A percentile compares a stretch with the other conserved stretches of the same genome.
These are phyloP conservation scores for Lasioglossum lativentre DNA, from an alignment of 2,888 invertebrate species.

Conservation along the genomic window DNA sequence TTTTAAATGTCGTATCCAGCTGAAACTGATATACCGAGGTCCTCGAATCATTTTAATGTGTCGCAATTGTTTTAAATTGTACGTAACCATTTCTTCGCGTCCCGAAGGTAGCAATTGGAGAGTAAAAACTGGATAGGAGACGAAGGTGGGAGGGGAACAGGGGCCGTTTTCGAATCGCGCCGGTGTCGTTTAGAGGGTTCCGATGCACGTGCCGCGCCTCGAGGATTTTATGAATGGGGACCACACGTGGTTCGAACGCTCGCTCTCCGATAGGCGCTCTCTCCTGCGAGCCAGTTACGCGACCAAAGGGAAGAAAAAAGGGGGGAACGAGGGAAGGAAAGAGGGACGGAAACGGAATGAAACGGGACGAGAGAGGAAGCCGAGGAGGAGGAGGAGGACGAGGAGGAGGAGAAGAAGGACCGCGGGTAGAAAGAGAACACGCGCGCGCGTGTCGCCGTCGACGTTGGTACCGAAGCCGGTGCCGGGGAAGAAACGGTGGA, in stretches of 20 bases:
- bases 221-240: conserved; percentile 74
- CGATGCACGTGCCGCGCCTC: conserved; percentile 68
- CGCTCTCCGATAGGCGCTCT: conserved; percentile 44
- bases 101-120: neutral
- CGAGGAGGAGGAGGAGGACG: neutral
- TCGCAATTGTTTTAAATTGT: too few species aligned
- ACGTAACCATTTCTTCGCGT: neutral
- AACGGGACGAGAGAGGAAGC: conserved; percentile 22
- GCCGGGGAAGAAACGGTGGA: conserved; percentile 63
- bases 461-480: conserved; percentile 26
- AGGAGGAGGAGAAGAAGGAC: neutral
- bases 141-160: neutral
- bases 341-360: conserved; percentile 26
- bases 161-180: conserved; percentile 12
- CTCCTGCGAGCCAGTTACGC: conserved; percentile 67
- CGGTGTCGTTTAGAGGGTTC: conserved; percentile 48
- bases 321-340: conserved; percentile 15
- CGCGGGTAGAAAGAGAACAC: conserved; percentile 21
- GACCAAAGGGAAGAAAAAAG: conserved; percentile 60
- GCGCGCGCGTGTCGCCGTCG: conserved; percentile 17
- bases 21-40: too few species aligned
- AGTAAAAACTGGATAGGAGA: neutral
- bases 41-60: too few species aligned
- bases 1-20: too few species aligned
- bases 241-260: conserved; percentile 72